Percentiles rank a stretch among this genome's conserved stretches.
phyloP scores from a whole-genome alignment of 2,113 vertebrate genomes.

The Petromus typicus region DNA sequence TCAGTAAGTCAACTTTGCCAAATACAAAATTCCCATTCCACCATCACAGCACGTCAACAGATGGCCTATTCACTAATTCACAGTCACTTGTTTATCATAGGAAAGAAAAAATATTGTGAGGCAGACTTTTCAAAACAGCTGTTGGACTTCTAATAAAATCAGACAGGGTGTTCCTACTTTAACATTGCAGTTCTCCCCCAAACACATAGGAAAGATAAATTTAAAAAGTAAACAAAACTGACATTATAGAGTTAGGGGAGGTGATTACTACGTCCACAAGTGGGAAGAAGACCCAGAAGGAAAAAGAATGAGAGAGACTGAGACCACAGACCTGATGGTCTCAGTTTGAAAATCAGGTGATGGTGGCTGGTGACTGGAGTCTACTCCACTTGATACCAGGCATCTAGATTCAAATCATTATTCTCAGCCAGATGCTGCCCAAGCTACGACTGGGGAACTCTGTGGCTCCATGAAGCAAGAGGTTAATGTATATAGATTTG shows the following conservation, averaged over 20 bases:
- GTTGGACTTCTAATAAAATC: background rate
- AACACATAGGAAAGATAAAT: background rate
- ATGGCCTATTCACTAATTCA: slow-evolving; percentile 2
- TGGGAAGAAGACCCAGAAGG: background rate
- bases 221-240: slow-evolving; percentile 27
- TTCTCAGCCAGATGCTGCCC: background rate
- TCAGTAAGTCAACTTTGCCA: slow-evolving; percentile 25
- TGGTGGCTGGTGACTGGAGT: background rate
- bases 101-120: background rate
- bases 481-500: background rate
- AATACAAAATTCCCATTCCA: slow-evolving; percentile 25
- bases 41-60: background rate
- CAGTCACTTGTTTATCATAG: background rate
- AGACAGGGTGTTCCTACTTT: background rate
- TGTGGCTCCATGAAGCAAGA: background rate
- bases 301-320: background rate
- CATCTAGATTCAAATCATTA: background rate
- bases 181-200: background rate
- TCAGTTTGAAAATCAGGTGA: background rate
- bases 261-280: background rate
- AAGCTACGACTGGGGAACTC: background rate
- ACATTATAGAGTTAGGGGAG: background rate
- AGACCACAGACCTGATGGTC: background rate
- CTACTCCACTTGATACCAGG: background rate
- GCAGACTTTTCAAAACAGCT: slow-evolving; percentile 1